Evolutionary conservation across 2,797 vertebrate species (phyloP), one percentile per base, ranked within the genome.

Genomic region (Etheostoma nigrum): DNA sequence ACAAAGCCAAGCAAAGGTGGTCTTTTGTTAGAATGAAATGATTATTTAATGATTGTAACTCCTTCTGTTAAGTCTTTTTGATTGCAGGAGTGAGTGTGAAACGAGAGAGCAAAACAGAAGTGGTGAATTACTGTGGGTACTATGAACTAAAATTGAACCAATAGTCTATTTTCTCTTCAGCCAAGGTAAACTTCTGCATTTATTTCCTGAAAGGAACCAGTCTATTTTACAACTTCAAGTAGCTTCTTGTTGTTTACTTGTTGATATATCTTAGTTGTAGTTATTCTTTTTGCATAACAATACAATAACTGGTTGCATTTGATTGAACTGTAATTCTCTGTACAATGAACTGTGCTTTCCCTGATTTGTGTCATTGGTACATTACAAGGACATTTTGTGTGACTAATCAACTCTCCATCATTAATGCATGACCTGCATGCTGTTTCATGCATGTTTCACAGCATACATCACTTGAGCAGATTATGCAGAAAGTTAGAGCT

Each of bases 371-470:
- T 86, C 84, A 83, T 83, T 91, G 82, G 12, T 25, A 66, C 21
- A 30, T 82, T 23, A 67, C 76, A 89, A 83, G 82, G 86, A 85
- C 81, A 88, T 86, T 85, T 85, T 76, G 55, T 82, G 67, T 76
- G 49, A 76, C 69, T 66, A 76, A 78, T 83, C 71, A 42, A 78
- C 53, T 81, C 82, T 74, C 74, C 57, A 69, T 89, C 72, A 82
- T 79, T 88, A 86, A 88, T 89, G 72, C 63, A 86, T 88, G 67
- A 73, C 36, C 69, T 84, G 67, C 82, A 89, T 89, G 86, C 52
- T 67, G 68, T 88, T 89, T 77, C 83, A 88, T 88, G 59, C 77
- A 87, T 79, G 81, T 88, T 88, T 89, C 66, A 84, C 81, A 72
- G 49, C 40, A 72, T 48, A 45, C 48, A 33, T 52, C 25, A 44